These are phyloP conservation scores for Lepidurus couesii DNA, from an alignment of 1,140 invertebrate species.

Conservation along the genomic window DNA sequence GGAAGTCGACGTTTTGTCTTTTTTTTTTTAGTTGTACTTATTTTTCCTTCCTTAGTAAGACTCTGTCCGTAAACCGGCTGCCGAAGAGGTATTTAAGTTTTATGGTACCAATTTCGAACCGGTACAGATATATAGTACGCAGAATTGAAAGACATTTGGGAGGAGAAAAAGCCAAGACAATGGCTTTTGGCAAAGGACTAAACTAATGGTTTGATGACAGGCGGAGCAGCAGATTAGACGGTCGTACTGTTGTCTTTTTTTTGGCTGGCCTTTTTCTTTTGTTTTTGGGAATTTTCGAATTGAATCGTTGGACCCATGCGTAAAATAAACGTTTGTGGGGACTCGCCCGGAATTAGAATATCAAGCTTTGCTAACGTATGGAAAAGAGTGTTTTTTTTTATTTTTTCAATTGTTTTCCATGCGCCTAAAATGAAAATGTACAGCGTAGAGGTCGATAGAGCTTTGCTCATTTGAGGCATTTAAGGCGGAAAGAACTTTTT, in stretches of 20 bases:
- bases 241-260: not conserved
- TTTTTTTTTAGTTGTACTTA: not conserved
- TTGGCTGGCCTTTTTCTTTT: not conserved
- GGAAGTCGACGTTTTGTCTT: not conserved
- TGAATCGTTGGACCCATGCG: not conserved
- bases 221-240: not conserved
- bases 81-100: not conserved
- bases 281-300: not conserved
- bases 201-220: constrained; percentile 6
- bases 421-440: too few species aligned
- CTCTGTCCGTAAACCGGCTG: not conserved
- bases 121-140: not conserved
- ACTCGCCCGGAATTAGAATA: too few species aligned
- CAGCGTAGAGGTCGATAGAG: too few species aligned
- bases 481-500: too few species aligned
- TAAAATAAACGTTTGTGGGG: too few species aligned
- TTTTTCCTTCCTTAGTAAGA: not conserved
- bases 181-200: not conserved
- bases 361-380: too few species aligned
- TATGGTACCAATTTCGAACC: not conserved
- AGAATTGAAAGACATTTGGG: not conserved
- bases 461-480: too few species aligned
- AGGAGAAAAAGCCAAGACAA: not conserved
- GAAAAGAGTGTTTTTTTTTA: too few species aligned
- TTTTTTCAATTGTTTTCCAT: too few species aligned